Evolutionary conservation across 2,797 vertebrate species (phyloP).

Genomic region (Pseudochirops corinnae): DNA sequence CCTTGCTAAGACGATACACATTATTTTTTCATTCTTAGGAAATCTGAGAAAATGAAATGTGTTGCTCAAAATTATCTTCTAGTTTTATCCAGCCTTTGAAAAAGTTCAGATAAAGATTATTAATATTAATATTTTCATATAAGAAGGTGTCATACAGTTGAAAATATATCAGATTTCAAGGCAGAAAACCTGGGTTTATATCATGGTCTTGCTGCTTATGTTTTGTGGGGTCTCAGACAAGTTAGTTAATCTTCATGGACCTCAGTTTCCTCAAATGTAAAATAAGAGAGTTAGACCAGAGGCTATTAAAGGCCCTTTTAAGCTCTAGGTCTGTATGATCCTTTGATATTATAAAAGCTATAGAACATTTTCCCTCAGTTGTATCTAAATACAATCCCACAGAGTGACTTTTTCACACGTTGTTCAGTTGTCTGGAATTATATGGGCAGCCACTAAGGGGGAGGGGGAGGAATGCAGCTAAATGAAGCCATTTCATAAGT

Average conservation of each 20-base stretch:
- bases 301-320: not conserved
- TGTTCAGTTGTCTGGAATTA: not conserved
- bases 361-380: not conserved
- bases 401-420: not conserved
- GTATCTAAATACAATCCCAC: not conserved
- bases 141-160: not conserved
- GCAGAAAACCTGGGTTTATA: not conserved
- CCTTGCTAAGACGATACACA: conserved; percentile 29
- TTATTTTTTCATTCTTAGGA: conserved; percentile 36
- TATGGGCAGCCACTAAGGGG: not conserved
- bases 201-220: not conserved
- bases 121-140: conserved; percentile 20
- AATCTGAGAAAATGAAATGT: conserved; percentile 47
- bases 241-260: not conserved
- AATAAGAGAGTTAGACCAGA: not conserved
- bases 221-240: not conserved
- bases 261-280: not conserved
- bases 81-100: conserved; percentile 42
- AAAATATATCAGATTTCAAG: not conserved
- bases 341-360: not conserved
- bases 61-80: conserved; percentile 47
- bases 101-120: conserved; percentile 43
- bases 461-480: not conserved
- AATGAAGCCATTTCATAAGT: not conserved
- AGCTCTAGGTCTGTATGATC: not conserved